These are phyloP conservation scores for Calvadosia cruxmelitensis DNA, from an alignment of 30 jellyfish, hydroid and myxozoan genomes.

Conservation along the genomic window DNA sequence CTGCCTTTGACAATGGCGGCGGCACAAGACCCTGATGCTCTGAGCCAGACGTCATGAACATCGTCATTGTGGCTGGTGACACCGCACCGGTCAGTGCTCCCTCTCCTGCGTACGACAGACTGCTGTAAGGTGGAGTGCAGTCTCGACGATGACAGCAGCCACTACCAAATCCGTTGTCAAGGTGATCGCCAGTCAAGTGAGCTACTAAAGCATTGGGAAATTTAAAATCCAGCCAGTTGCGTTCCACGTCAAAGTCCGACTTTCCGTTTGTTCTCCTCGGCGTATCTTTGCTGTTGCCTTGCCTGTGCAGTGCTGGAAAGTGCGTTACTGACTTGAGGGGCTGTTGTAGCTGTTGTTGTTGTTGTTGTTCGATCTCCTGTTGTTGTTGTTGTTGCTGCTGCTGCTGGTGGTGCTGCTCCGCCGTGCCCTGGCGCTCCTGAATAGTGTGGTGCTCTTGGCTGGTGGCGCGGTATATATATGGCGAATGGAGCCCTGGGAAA, in stretches of 20 bases:
- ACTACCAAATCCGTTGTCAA: not conserved
- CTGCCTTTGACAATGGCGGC: constrained; percentile 19
- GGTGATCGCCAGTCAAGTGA: constrained; percentile 1
- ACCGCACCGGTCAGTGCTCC: not conserved
- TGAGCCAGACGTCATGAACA: constrained; percentile 49
- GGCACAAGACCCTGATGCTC: constrained; percentile 58
- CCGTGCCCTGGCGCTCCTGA: constrained; percentile 30
- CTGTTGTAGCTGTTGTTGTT: constrained; percentile 36
- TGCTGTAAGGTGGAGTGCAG: not conserved
- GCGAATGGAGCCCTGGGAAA: constrained; percentile 20
- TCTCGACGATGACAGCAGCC: not conserved
- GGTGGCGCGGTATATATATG: constrained; percentile 66
- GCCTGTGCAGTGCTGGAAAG: not conserved
- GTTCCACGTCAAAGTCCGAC: constrained; percentile 26
- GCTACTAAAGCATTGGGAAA: not conserved
- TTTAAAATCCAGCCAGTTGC: constrained; percentile 4
- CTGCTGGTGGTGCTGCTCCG: constrained; percentile 22
- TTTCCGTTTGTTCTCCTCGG: constrained; percentile 22
- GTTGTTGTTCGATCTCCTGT: not conserved
- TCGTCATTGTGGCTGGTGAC: constrained; percentile 32
- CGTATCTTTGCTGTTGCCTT: not conserved
- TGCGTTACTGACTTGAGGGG: constrained; percentile 9
- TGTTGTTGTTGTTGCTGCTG: too few species aligned
- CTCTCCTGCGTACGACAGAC: not conserved
- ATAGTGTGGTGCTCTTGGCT: constrained; percentile 33